Evolutionary conservation across 2,113 vertebrate species (phyloP), one percentile per base, ranked within the genome.

Genomic region (Hassar affinis): DNA sequence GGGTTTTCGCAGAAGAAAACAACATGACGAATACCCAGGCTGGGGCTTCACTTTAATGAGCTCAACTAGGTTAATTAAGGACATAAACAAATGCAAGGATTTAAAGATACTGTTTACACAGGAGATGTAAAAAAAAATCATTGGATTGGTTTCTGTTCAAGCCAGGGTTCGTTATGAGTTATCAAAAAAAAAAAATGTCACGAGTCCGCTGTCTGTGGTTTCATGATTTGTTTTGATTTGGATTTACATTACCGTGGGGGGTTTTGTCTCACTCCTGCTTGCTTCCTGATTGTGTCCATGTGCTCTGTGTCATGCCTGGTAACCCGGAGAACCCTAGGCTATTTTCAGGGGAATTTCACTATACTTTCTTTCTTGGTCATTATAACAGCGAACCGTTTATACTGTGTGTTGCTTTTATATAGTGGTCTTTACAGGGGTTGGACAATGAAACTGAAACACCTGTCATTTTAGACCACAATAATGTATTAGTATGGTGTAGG

Each of bases 21-120:
- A 75, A 49, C 42, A 18, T 20, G 30, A 62, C 22, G 61, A 66
- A 78, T 57, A 57, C 51, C 64, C 33, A 20, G 25, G 49, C 51
- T 42, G 27, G 45, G 35, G 54, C 81, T 35, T 52, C 27, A 61
- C 68, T 77, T 52, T 78, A 68, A 78, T 54, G 72, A 83, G 59
- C 61, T 33, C 45, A 10, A 56, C 59, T 45, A 78, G 57, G 38
- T 45, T 49, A 49, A 78, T 57, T 75, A 47, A 82, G 66, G 33
- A 61, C 56, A 7, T 33, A 49, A 83, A 64, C 42, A 64, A 52
- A 52, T 42, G 10, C 9, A 42, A 64, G 47, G 49, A 52, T 76
- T 52, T 54, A 54, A 18, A 76, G 49, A 74, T 51, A 74, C 12
- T 30, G 42, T 54, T 52, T 74, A 51, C 71, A 51, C 15, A 10